Base-by-base conservation (phyloP, 2,888 invertebrate species). In the Eilema sororculum region DNA sequence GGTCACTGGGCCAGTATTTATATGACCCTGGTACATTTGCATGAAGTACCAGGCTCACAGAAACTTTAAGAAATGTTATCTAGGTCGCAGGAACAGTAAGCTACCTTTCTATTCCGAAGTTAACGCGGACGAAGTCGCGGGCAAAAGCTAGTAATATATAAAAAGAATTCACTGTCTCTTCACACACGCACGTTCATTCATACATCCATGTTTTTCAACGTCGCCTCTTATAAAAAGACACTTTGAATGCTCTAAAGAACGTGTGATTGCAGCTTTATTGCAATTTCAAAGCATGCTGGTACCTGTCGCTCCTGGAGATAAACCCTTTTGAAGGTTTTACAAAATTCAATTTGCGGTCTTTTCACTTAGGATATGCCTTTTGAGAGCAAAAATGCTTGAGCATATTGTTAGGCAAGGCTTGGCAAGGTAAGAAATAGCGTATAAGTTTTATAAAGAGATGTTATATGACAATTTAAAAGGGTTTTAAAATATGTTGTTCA, bases 211-310 rank as follows among this genome's bases (percentile, higher is more conserved):
- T 67, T 60, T 66, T 74, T 69, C 68, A 75, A 72, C 78, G 80
- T 77, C 76, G 77, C 67, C 76, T 77, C 80, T 83, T 84, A 84
- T 85, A 89, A 90, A 87, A 91, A 88, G 86, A 87, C 86, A 87
- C 87, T 88, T 87, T 85, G 82, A 84, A 83, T 78, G 83, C 88
- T 87, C 84, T 89, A 86, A 89, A 89, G 86, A 81, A 87, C 89
- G 85, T 89, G 89, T 91, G 91, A 92, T 92, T 92, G 92, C 87
- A 88, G 87, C 88, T 88, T 90, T 91, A 92, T 91, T 91, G 90
- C 89, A 89, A 82, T 87, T 89, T 86, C 85, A 84, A 86, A 87
- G 86, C 87, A 81, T 83, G 81, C 80, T 81, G 75, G 73, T 71
- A 62, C 71, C 76, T 76, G 73, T 67, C 76, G 61, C 76, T 73